Evolutionary conservation across 2,888 invertebrate species (phyloP), one percentile per base, ranked within the genome.

Genomic region (Xanthorhoe designata): DNA sequence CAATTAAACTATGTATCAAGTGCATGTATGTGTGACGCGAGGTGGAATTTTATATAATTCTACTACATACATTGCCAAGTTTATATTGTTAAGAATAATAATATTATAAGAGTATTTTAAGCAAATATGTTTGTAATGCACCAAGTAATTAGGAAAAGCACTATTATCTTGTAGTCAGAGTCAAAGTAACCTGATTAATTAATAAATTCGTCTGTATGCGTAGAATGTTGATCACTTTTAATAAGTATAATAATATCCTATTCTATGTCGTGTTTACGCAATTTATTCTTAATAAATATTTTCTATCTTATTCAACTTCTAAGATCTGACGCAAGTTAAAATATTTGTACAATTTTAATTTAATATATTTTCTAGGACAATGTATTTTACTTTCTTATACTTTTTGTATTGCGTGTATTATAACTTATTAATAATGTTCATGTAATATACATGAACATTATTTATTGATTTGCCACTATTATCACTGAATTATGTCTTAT

Each of bases 1-100:
- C 32, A 49, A 58, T 64, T 63, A 54, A 55, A 15, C n/a, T 32
- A 17, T 17, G 17, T 56, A 66, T 85, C 24, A 85, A 85, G 84
- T 83, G 78, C 79, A 73, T 77, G 79, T 81, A 81, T 85, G 90
- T 84, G 82, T 78, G 91, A 88, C 90, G 92, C 92, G 92, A 91
- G 90, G 86, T 86, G 79, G 86, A 83, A 86, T 87, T 87, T 19
- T 45, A 38, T 59, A 73, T 79, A 88, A 87, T 87, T 87, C 86
- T 53, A 79, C 75, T 87, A 82, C 88, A 86, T 85, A 81, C 74
- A 78, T 84, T 85, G 76, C 79, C 76, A 84, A 80, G 85, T 88
- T 32, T 42, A 38, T 54, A 45, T 47, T 9, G 17, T 1, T 9
- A 52, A 17, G 32, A 52, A 17, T 32, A 2, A 18, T 58, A 19